Percentiles rank a stretch among this genome's conserved stretches.
phyloP scores from a whole-genome alignment of 2,888 invertebrate genomes.

The Chaetoderma sp. region DNA sequence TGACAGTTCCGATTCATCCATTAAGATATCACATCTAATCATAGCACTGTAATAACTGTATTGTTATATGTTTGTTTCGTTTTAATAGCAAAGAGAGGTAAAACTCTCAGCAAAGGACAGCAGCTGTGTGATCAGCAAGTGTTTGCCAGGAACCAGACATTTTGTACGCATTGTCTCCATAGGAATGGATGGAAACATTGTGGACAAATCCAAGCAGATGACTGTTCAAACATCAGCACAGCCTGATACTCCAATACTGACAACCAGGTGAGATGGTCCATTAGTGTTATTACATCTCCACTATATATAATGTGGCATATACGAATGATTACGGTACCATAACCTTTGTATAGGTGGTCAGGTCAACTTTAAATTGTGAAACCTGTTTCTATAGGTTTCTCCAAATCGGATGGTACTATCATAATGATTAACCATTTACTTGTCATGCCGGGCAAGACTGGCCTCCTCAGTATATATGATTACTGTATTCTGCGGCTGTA shows the following conservation, averaged over 20 bases:
- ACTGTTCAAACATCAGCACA: constrained; percentile 68
- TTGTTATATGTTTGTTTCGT: too few relatives aligned
- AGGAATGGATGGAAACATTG: constrained; percentile 52
- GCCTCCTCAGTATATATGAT: too few relatives aligned
- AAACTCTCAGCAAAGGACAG: constrained; percentile 59
- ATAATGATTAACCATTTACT: too few relatives aligned
- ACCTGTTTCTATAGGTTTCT: too few relatives aligned
- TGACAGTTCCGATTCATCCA: too few relatives aligned
- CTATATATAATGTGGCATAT: neutral
- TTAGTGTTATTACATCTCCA: neutral
- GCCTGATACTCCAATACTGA: constrained; percentile 65
- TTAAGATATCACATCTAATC: too few relatives aligned
- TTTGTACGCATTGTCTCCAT: constrained; percentile 62
- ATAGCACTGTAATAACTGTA: too few relatives aligned
- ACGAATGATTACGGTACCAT: neutral
- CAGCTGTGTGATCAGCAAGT: constrained; percentile 68
- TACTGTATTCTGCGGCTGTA: too few relatives aligned
- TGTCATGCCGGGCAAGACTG: too few relatives aligned
- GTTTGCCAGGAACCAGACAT: constrained; percentile 67
- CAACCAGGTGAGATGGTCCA: constrained; percentile 61
- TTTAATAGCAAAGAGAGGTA: constrained; percentile 67
- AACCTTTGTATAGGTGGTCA: too few relatives aligned
- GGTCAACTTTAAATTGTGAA: too few relatives aligned
- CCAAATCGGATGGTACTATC: too few relatives aligned
- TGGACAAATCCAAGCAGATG: constrained; percentile 65